A percentile compares a stretch with the other conserved stretches of the same genome.
Conservation (phyloP, 2,113 vertebrate genomes). For the Callipepla squamata region DNA sequence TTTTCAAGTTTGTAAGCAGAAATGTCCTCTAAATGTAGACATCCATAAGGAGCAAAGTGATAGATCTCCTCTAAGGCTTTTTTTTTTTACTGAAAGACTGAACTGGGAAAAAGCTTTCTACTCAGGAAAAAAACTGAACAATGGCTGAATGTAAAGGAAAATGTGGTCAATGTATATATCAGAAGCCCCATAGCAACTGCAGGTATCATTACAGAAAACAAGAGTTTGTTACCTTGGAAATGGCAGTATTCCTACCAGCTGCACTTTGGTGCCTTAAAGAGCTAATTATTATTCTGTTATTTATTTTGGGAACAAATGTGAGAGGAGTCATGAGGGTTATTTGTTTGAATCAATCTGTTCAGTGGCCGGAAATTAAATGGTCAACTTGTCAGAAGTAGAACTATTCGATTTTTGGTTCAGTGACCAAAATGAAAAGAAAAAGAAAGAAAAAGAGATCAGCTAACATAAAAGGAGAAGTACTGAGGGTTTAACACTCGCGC, state of each 20-base stretch:
- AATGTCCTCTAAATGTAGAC: background rate
- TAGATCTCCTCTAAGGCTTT: background rate
- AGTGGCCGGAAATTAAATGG: constrained; percentile 73
- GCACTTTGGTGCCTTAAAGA: background rate
- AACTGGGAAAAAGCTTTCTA: background rate
- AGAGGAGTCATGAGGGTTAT: background rate
- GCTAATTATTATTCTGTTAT: constrained; percentile 24
- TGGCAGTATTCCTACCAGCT: background rate
- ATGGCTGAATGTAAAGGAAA: background rate
- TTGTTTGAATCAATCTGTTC: constrained; percentile 62
- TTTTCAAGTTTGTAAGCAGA: constrained; percentile 11
- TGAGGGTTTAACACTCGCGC: background rate
- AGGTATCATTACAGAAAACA: background rate
- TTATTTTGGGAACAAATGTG: constrained; percentile 39
- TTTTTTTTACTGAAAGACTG: background rate
- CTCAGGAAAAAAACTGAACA: background rate
- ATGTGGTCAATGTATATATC: background rate
- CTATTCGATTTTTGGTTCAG: constrained; percentile 64
- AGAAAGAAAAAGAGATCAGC: constrained; percentile 58
- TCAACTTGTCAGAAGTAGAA: constrained; percentile 67
- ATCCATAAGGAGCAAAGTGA: background rate
- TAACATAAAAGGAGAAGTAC: constrained; percentile 40
- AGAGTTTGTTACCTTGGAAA: constrained; percentile 31
- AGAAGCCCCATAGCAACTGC: background rate
- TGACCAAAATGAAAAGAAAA: constrained; percentile 67